A percentile compares a stretch with the other conserved stretches of the same genome.
Evolutionary conservation across 2,888 invertebrate genomes (phyloP).

Genomic region (Leuctra nigra): DNA sequence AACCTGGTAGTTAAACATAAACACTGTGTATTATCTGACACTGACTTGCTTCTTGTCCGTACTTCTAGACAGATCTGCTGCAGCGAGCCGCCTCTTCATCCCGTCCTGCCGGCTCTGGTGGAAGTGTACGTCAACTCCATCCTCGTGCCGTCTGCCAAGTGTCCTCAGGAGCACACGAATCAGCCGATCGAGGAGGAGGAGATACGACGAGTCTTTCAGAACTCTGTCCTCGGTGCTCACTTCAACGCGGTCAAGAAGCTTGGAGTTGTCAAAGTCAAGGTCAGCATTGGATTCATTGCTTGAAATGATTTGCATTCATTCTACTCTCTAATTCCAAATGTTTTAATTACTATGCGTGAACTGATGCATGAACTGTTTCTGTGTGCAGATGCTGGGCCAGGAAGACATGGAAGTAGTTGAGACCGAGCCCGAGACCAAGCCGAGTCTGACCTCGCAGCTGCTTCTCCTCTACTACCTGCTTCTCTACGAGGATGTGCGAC

Average conservation of each 20-base stretch:
- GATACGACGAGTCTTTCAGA: slow-evolving; percentile 75
- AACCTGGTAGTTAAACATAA: no score
- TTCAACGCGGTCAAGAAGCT: not conserved
- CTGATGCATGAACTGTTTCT: no score
- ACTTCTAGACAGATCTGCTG: slow-evolving; percentile 72
- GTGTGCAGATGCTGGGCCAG: no score
- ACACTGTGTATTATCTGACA: no score
- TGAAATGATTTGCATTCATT: no score
- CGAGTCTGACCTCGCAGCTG: slow-evolving; percentile 77
- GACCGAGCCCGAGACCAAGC: slow-evolving; percentile 46
- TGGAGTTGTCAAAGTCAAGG: not conserved
- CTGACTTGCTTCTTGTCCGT: not conserved
- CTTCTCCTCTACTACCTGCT: slow-evolving; percentile 86
- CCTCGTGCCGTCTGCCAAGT: slow-evolving; percentile 60
- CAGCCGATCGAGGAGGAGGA: slow-evolving; percentile 88
- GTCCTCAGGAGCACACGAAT: slow-evolving; percentile 72
- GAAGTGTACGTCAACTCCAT: slow-evolving; percentile 94
- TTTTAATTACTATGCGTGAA: no score
- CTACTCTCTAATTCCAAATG: no score
- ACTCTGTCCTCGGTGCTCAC: slow-evolving; percentile 52
- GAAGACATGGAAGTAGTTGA: no score
- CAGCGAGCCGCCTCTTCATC: slow-evolving; percentile 85
- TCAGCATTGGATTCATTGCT: not conserved
- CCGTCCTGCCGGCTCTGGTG: slow-evolving; percentile 84
- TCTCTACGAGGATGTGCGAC: slow-evolving; percentile 83